Evolutionary conservation across 2,888 invertebrate species (phyloP).

Genomic region (Aelia acuminata): DNA sequence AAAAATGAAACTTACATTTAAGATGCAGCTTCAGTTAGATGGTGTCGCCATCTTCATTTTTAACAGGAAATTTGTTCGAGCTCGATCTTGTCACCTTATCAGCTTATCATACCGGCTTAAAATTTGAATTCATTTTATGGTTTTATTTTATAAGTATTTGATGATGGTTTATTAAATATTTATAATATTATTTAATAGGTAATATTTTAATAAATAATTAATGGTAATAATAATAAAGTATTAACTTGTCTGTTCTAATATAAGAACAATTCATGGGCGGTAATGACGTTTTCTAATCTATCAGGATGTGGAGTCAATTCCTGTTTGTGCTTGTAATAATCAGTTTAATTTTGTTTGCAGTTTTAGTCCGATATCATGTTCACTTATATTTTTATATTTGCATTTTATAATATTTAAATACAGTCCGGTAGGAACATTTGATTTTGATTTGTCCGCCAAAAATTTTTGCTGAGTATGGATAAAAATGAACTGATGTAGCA

Average conservation of each 20-base stretch:
- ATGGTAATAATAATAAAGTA: neutral
- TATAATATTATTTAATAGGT: neutral
- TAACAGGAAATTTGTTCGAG: neutral
- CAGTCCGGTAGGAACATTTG: neutral
- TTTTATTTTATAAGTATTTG: neutral
- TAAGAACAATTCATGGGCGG: neutral
- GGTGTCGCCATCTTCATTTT: neutral
- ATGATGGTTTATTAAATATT: neutral
- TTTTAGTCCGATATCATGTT: neutral
- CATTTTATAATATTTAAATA: neutral
- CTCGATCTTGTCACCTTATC: neutral
- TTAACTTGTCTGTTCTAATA: neutral
- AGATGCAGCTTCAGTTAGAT: neutral
- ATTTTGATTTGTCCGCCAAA: conserved; percentile 31
- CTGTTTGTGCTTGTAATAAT: neutral
- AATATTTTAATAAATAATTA: neutral
- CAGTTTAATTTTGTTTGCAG: neutral
- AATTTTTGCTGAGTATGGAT: neutral
- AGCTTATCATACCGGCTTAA: neutral
- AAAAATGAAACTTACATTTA: neutral
- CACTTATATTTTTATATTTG: neutral
- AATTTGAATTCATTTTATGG: neutral
- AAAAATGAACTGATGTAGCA: conserved; percentile 22
- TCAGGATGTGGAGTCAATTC: neutral
- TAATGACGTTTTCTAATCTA: conserved; percentile 17